Conservation (phyloP, 2,797 vertebrate genomes). For the Ataeniobius toweri region DNA sequence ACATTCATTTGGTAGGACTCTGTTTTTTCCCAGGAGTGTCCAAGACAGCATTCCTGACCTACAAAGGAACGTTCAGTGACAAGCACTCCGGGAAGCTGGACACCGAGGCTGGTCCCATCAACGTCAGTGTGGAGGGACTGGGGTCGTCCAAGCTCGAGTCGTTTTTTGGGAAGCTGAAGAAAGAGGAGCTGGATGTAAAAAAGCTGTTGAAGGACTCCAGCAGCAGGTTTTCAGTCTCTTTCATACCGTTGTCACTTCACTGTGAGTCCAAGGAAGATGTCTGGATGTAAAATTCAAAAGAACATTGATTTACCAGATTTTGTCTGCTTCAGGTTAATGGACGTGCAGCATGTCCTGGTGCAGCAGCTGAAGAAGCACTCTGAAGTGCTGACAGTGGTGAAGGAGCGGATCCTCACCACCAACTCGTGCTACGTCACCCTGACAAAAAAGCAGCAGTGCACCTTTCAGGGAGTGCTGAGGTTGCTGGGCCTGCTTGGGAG, state of each 20-base stretch:
- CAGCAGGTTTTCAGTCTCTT: conserved; percentile 75
- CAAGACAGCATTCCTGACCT: conserved; percentile 85
- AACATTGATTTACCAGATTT: background rate
- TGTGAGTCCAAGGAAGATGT: background rate
- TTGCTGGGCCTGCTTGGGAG: conserved; percentile 55
- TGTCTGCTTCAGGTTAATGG: conserved; percentile 77
- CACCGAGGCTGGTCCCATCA: conserved; percentile 57
- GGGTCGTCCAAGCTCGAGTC: conserved; percentile 79
- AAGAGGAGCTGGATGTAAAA: conserved; percentile 85
- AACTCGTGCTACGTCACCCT: conserved; percentile 79
- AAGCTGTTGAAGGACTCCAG: conserved; percentile 80
- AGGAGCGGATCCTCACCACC: conserved; percentile 87
- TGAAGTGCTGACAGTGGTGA: conserved; percentile 85
- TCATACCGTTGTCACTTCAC: background rate
- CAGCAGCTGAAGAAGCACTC: conserved; percentile 81
- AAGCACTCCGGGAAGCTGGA: conserved; percentile 67
- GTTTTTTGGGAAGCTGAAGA: conserved; percentile 86
- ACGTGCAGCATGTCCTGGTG: conserved; percentile 83
- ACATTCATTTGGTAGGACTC: background rate
- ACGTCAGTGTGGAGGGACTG: conserved; percentile 67
- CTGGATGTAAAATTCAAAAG: background rate
- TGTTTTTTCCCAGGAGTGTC: conserved; percentile 74
- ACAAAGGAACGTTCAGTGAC: conserved; percentile 78
- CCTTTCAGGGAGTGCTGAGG: conserved; percentile 52
- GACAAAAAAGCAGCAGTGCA: conserved; percentile 75